Conservation (phyloP, 1,140 invertebrate genomes). For the Polypedilum pembai region DNA sequence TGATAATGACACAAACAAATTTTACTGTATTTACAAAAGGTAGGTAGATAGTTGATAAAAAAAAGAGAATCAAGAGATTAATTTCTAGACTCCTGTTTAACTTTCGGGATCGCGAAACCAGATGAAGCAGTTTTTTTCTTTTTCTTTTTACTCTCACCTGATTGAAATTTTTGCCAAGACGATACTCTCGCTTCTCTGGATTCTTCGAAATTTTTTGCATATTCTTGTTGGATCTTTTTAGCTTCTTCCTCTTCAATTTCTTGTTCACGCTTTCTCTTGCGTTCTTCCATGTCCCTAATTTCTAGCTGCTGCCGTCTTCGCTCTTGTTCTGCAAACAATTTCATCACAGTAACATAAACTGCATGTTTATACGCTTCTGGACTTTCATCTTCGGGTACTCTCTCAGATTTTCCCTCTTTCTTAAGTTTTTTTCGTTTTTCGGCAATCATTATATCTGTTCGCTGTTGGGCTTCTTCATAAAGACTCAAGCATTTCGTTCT, state of each 20-base stretch:
- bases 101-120: constrained; percentile 87
- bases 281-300: constrained; percentile 83
- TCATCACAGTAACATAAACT: constrained; percentile 96
- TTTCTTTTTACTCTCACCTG: constrained; percentile 63
- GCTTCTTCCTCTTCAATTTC: constrained; percentile 90
- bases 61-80: not conserved
- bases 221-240: constrained; percentile 81
- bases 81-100: constrained; percentile 89
- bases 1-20: too few relatives aligned
- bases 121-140: constrained; percentile 59
- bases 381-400: constrained; percentile 86
- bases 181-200: constrained; percentile 88
- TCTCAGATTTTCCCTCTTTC: constrained; percentile 76
- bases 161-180: constrained; percentile 92
- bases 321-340: constrained; percentile 96
- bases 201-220: constrained; percentile 98
- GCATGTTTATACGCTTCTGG: constrained; percentile 87
- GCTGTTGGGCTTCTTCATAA: constrained; percentile 91
- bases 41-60: too few relatives aligned
- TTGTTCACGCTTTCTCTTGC: constrained; percentile 88
- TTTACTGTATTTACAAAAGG: too few relatives aligned
- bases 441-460: constrained; percentile 82
- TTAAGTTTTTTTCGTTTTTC: constrained; percentile 92
- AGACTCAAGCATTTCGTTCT: constrained; percentile 91
- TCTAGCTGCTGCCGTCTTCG: constrained; percentile 76